Conservation (phyloP, 2,113 vertebrate species). For the Phyllostomus discolor region DNA sequence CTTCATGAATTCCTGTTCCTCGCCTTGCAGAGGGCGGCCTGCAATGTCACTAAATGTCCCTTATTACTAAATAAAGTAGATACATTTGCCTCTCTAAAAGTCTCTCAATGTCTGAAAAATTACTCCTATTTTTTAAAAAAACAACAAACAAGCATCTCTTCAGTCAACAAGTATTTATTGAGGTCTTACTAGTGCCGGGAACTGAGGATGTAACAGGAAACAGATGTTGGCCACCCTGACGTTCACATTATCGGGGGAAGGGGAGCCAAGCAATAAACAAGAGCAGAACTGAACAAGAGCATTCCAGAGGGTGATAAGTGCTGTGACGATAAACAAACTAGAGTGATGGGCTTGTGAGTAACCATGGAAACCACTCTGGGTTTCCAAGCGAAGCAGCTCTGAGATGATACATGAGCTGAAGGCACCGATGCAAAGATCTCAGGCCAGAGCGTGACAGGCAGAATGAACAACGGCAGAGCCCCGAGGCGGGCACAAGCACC, state of each 20-base stretch:
- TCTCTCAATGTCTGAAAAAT: background rate
- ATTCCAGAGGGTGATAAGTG: background rate
- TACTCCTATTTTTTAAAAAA: background rate
- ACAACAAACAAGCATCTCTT: slow-evolving; percentile 29
- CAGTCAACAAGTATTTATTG: slow-evolving; percentile 49
- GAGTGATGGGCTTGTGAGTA: background rate
- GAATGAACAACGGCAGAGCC: background rate
- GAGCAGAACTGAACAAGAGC: background rate
- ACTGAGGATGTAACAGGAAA: background rate
- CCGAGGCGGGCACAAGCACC: background rate
- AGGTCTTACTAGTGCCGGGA: background rate
- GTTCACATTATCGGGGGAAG: background rate
- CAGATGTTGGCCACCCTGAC: background rate
- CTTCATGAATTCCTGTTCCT: background rate
- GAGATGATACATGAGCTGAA: background rate
- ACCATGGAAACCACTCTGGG: background rate
- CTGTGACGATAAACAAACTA: background rate
- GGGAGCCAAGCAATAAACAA: background rate
- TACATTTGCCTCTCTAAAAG: background rate
- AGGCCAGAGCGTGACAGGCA: background rate
- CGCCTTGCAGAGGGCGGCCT: background rate
- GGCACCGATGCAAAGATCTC: background rate
- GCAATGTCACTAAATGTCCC: background rate
- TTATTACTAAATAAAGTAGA: background rate
- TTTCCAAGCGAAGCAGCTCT: background rate